These are phyloP conservation scores for Mycteria americana DNA, from an alignment of 2,797 vertebrate genomes.

Conservation along the genomic window DNA sequence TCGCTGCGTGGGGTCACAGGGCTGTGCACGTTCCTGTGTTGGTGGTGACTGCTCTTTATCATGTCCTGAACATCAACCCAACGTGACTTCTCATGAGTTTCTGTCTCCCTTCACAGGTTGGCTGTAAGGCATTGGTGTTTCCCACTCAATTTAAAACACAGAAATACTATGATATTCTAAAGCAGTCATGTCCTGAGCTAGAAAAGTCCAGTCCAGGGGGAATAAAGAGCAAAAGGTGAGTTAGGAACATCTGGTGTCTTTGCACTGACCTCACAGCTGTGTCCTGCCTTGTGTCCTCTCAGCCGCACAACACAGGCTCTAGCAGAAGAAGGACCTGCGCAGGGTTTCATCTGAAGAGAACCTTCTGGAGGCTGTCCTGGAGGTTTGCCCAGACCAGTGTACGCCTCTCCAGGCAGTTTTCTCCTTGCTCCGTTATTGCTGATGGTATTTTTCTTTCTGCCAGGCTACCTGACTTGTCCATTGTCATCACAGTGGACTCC, in stretches of 20 bases:
- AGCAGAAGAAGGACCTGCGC: background rate
- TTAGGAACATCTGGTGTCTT: background rate
- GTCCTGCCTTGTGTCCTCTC: background rate
- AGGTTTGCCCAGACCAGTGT: background rate
- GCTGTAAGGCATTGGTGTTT: constrained; percentile 90
- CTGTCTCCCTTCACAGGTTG: constrained; percentile 77
- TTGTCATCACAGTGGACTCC: constrained; percentile 80
- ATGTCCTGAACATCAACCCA: background rate
- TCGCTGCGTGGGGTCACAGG: background rate
- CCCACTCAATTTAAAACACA: constrained; percentile 87
- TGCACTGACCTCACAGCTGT: background rate
- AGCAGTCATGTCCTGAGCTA: constrained; percentile 87
- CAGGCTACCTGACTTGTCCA: constrained; percentile 86
- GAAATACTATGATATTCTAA: constrained; percentile 88
- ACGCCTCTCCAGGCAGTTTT: background rate
- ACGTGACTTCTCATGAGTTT: background rate
- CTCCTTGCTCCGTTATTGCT: background rate
- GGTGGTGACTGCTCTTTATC: background rate
- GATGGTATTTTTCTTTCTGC: background rate
- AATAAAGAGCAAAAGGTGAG: constrained; percentile 86
- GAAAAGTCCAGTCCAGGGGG: constrained; percentile 79
- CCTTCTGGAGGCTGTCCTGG: background rate
- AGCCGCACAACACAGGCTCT: background rate
- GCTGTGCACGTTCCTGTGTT: background rate
- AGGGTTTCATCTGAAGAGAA: background rate